These are phyloP conservation scores for Nephrotoma appendiculata DNA, from an alignment of 2,888 invertebrate genomes.

Conservation along the genomic window DNA sequence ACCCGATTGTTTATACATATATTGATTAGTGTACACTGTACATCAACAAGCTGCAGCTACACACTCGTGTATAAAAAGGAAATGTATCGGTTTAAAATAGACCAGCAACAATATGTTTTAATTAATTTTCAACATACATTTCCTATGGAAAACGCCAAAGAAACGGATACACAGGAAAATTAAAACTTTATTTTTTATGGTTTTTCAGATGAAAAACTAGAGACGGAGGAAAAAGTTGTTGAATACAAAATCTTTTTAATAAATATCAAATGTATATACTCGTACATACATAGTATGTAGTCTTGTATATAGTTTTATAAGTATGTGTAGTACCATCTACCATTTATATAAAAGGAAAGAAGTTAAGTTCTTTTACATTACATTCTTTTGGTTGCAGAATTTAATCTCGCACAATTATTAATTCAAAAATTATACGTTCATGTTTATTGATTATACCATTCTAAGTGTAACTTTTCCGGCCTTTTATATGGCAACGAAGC, in stretches of 20 bases:
- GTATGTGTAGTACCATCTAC: too few species aligned
- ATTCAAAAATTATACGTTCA: background rate
- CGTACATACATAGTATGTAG: too few species aligned
- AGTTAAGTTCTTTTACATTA: background rate
- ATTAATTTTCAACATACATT: background rate
- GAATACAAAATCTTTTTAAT: too few species aligned
- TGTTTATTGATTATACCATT: background rate
- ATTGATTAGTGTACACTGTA: background rate
- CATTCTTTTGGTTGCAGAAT: background rate
- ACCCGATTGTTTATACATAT: too few species aligned
- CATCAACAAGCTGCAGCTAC: too few species aligned
- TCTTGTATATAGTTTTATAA: too few species aligned
- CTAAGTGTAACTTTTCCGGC: background rate
- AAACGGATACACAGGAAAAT: background rate
- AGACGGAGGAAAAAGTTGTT: background rate
- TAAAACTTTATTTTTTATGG: background rate
- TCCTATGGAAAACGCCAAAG: background rate
- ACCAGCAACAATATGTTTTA: background rate
- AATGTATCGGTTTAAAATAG: background rate
- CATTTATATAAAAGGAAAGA: background rate
- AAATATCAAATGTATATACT: too few species aligned
- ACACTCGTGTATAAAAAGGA: background rate
- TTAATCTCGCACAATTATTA: background rate
- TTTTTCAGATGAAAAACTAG: background rate
- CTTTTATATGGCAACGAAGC: background rate